Evolutionary conservation across 1,140 invertebrate genomes (phyloP), one percentile per base, ranked within the genome.

Genomic region (Sinonovacula constricta): DNA sequence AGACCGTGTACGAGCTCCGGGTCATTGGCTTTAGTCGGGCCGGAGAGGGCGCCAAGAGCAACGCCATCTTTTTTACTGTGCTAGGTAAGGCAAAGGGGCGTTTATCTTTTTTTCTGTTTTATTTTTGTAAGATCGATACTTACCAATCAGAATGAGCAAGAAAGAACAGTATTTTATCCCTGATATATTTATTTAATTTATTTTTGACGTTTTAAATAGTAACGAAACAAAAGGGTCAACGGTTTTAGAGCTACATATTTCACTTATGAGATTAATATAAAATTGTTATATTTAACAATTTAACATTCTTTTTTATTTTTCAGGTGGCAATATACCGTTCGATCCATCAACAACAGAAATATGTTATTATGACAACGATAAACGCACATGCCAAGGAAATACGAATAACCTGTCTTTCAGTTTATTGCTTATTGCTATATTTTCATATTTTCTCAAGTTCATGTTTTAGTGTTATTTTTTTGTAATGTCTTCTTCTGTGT

Each of bases 311-410:
- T 69, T 67, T 56, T 53, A n/a, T 59, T n/a, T 72, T 74, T 1
- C 79, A 84, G 83, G 81, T 36, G 80, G 81, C 1, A 51, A 75
- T 62, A 77, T 84, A 24, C 57, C 77, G 33, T 84, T 81, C 57
- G 81, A 84, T 39, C 74, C 81, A 51, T 71, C 81, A 15, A 84
- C 81, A 1, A 82, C 81, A 18, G 60, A 74, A 14, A 79, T 80
- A 4, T 76, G 72, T 22, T 76, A 53, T 31, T 22, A 22, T 12
- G 69, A 72, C 36, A 57, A 60, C n/a, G 34, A 62, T 30, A 14
- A 28, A 30, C 34, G 34, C 39, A 72, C 69, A 12, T 72, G 69
- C 34, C 36, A 49, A 39, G 51, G 68, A 51, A 26, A 59, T n/a
- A n/a, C n/a, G n/a, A n/a, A n/a, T n/a, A n/a, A n/a, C n/a, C n/a